Evolutionary conservation across 2,113 vertebrate genomes (phyloP), one percentile per base, ranked within the genome.

Genomic region (Microcebus ravelobensis): DNA sequence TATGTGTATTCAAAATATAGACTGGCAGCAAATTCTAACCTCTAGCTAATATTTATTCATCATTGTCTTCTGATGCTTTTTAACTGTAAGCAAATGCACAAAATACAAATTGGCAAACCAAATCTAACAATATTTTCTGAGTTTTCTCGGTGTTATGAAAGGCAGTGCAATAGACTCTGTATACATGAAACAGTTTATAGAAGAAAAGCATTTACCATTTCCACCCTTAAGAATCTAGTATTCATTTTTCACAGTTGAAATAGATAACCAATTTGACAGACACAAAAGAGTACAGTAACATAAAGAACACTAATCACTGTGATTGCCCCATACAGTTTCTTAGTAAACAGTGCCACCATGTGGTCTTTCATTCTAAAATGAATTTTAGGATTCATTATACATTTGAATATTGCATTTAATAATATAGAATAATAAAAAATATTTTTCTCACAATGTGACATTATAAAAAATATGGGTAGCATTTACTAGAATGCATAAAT

Each of bases 321-420:
- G 23, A 45, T 5, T 11, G 4, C 0, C 5, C 2, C 8, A 4
- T 1, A 5, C 23, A 8, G 39, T 98, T 97, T 88, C 84, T 98
- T 79, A 90, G 98, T 61, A 31, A 95, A 97, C 65, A 98, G 92
- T 36, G 93, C 96, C 98, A 61, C 96, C 96, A 0, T 77, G 97
- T 89, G 98, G 98, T 81, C 4, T 11, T 76, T 73, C 25, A 25
- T 39, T 93, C 48, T 92, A 67, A 92, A 96, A 82, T 50, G n/a
- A 92, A 45, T 83, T 92, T 79, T 34, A 34, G 21, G 20, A 74
- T 91, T 86, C 21, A 39, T 52, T 90, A 42, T 52, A 57, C 12
- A 77, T 42, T 36, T 48, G 63, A 97, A 91, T 8, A 34, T 12
- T 91, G 50, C 4, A 59, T 25, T 94, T 88, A 93, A 70, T 93